Percentiles rank a stretch among this genome's conserved stretches.
These are phyloP conservation scores for Polydrusus cervinus DNA, from an alignment of 2,888 invertebrate genomes.

Conservation along the genomic window DNA sequence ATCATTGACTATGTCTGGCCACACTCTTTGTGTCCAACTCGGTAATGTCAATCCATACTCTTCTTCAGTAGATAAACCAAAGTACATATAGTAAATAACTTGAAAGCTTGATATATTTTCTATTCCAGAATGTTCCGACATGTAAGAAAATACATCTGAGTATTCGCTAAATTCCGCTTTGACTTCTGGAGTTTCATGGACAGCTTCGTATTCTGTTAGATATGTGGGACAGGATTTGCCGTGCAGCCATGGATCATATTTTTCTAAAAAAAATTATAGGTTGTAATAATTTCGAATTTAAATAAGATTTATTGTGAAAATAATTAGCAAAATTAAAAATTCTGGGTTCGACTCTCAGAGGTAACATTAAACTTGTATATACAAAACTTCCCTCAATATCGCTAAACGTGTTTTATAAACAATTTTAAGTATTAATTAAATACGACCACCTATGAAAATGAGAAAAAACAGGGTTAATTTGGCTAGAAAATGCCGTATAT, in stretches of 20 bases:
- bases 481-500: too few species aligned
- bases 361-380: too few species aligned
- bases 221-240: conserved; percentile 58
- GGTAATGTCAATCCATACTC: conserved; percentile 54
- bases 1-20: conserved; percentile 53
- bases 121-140: conserved; percentile 49
- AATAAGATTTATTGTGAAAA: too few species aligned
- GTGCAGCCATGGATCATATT: conserved; percentile 51
- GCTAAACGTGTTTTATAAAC: too few species aligned
- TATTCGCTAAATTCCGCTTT: conserved; percentile 69
- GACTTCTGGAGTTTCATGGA: conserved; percentile 66
- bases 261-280: conserved; percentile 47
- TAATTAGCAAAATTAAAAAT: too few species aligned
- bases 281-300: too few species aligned
- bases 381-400: too few species aligned
- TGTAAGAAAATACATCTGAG: conserved; percentile 70
- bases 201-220: conserved; percentile 50
- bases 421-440: too few species aligned
- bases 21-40: conserved; percentile 50
- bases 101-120: conserved; percentile 49
- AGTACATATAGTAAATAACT: conserved; percentile 52
- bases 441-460: too few species aligned
- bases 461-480: too few species aligned
- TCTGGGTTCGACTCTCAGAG: too few species aligned
- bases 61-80: conserved; percentile 55